phyloP scores from a whole-genome alignment of 2,797 vertebrate genomes.

The Brachyalestes nurse region DNA sequence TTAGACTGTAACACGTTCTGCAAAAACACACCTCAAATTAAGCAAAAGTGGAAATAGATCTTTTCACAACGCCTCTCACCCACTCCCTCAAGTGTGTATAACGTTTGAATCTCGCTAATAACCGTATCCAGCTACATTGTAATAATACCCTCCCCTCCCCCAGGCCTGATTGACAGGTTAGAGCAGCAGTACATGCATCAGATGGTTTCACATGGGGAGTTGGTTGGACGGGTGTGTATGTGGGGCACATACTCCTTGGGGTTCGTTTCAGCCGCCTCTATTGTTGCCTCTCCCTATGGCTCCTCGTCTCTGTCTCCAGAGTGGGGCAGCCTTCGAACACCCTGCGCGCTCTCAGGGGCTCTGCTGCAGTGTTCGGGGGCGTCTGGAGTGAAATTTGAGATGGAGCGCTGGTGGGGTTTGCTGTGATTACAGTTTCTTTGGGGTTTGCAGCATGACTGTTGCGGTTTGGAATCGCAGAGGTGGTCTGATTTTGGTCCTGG shows the following conservation, averaged over 20 bases:
- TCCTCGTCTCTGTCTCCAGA: constrained; percentile 90
- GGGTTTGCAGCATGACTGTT: constrained; percentile 7
- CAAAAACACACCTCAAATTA: not conserved
- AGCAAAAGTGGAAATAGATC: not conserved
- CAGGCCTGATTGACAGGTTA: constrained; percentile 85
- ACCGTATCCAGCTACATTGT: constrained; percentile 52
- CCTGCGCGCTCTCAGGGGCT: constrained; percentile 34
- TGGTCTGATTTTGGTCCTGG: constrained; percentile 31
- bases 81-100: constrained; percentile 45
- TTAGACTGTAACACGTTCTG: no score
- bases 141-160: constrained; percentile 76
- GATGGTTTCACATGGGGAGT: constrained; percentile 89
- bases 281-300: constrained; percentile 91
- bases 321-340: constrained; percentile 75
- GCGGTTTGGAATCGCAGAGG: constrained; percentile 9
- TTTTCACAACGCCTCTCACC: not conserved
- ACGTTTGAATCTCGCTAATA: constrained; percentile 33
- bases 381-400: constrained; percentile 39
- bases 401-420: constrained; percentile 12
- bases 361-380: constrained; percentile 36
- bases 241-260: constrained; percentile 76
- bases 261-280: constrained; percentile 85
- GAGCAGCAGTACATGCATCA: constrained; percentile 88
- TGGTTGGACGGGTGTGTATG: constrained; percentile 57
- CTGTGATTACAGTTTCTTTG: constrained; percentile 26